Evolutionary conservation across 2,888 invertebrate species (phyloP), one percentile per base, ranked within the genome.

Genomic region (Lepidocyrtoides sp.): DNA sequence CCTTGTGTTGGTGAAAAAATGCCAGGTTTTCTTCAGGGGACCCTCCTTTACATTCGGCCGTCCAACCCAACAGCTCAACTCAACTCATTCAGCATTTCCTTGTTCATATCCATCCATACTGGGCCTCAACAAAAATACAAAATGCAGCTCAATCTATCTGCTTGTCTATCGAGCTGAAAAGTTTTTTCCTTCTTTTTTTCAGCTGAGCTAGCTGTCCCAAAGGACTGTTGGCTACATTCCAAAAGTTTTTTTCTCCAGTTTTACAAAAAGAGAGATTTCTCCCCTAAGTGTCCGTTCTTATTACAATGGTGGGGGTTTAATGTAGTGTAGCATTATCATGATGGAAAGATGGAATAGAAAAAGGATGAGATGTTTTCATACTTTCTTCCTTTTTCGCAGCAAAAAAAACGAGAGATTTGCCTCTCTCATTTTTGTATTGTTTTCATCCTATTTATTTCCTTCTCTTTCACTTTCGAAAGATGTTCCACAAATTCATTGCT

Each of bases 261-360:
- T 75, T 63, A 41, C 66, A 57, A 69, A 81, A 81, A 81, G n/a
- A 72, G 87, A 60, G 82, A 63, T 77, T 83, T 83, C 63, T 77
- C 54, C 66, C 84, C 48, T 20, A 83, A 89, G 82, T 89, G 89
- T 89, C 89, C 84, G 77, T 57, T 77, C 89, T 63, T 89, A 82
- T 89, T 89, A 89, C 51, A 77, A 77, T 66, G 84, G 83, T 41
- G 48, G 54, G 23, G 89, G 84, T 84, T 89, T 84, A 89, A 89
- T 89, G 89, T 89, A 77, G 32, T 89, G 89, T 63, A 89, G 84
- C 77, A 84, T 75, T 54, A 82, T 83, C 89, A 83, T 75, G 89
- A 89, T 77, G 72, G 66, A 89, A 83, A 60, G 89, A 89, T 77
- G 72, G 66, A 89, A 89, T 75, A 63, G 88, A 75, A 83, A 81